Base-by-base conservation (phyloP, 30 jellyfish, hydroid and myxozoan genomes). In the Aurelia sp. region DNA sequence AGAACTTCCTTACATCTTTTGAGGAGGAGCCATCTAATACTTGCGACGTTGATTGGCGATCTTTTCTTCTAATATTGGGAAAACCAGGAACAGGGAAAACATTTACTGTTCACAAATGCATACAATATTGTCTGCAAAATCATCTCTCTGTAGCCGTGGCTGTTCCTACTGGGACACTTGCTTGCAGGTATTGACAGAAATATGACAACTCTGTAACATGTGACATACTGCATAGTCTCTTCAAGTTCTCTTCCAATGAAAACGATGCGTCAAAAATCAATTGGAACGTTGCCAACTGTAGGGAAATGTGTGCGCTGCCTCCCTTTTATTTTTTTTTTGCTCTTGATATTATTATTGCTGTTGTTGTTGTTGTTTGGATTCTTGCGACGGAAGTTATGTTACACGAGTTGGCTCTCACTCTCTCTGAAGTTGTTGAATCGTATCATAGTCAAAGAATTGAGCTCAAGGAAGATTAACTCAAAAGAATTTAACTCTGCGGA, bases 41-140 rank as follows among this genome's bases (percentile, higher is more conserved):
- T 0, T 20, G 9, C 1, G 1, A 3, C 19, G 41, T 63, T 63
- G 74, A 63, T 18, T 63, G 62, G 61, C 24, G 30, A 24, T 4
- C 3, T 27, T 68, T 68, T 11, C 80, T 64, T 19, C 50, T 21
- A 0, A 27, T 68, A 9, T 1, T 24, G 44, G 80, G 80, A 13
- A 68, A 68, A 19, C 80, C 80, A 21, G 61, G 76, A 31, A 68
- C 61, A 8, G 80, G 61, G 30, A 5, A 68, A 40, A 21, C 80
- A 11, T 68, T 22, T 27, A 68, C 80, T 0, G 0, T 68, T 31
- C 61, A 68, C n/a, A 4, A 68, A 6, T 68, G 80, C n/a, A 68
- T 68, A 8, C 15, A 31, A 7, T 0, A 20, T 30, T 31, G 61
- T 24, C n/a, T 68, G 3, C 64, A 68, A n/a, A 68, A 68, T n/a